Base-by-base conservation (phyloP, 2,113 vertebrate species). In the Silurus meridionalis region DNA sequence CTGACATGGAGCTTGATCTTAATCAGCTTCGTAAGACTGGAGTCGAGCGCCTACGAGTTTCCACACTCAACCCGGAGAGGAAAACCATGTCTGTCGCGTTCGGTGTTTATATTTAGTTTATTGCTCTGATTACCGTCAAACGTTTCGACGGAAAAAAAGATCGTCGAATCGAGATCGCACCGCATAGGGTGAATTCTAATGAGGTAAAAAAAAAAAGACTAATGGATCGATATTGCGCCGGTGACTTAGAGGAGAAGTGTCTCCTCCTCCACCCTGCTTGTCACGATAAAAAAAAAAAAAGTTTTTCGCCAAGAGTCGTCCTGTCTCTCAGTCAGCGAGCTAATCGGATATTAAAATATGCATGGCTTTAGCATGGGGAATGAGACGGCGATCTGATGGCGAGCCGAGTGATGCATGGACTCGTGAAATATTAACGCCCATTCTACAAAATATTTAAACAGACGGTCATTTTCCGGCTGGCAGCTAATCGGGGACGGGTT, bases 1-100 rank as follows among this genome's bases (percentile, higher is more conserved):
- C 95, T 94, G 96, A 95, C 96, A 96, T 94, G 95, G 95, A 96
- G 95, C 95, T 37, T 96, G 96, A 96, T 96, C 95, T 95, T 96
- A 96, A 90, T 88, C 83, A 80, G 82, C 83, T 88, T 75, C 85
- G 82, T 87, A 64, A 81, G 72, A 85, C 77, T 50, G 60, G 52
- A 75, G 82, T 71, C 71, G 50, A 87, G 86, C 37, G 25, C 80
- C 83, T 72, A 53, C 82, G 64, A 85, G 75, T 82, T 83, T 63
- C 80, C 61, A 67, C 48, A 14, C 67, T 87, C 78, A 61, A 83
- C 17, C 63, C 80, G 74, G 75, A 23, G 55, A 86, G 61, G 8
- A 85, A 66, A 80, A 85, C 84, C 48, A 64, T 69, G 71, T 46
- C 52, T 57, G 13, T 81, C 81, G 82, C 75, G 63, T 21, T 81